phyloP scores from a whole-genome alignment of 2,797 vertebrate genomes.

The Macrochelys suwanniensis region DNA sequence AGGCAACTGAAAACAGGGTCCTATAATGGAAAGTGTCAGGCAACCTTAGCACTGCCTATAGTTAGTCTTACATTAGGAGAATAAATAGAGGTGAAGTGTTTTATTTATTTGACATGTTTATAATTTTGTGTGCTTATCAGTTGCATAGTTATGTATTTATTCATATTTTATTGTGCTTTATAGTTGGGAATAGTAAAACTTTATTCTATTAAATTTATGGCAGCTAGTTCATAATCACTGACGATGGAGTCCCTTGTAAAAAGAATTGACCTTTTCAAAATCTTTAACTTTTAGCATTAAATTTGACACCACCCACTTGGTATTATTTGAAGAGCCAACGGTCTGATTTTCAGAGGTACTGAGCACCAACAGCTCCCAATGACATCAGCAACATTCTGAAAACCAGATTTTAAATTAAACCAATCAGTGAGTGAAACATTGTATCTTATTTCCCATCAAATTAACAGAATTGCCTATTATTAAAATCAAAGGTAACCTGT shows the following conservation, averaged over 20 bases:
- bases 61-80: neutral
- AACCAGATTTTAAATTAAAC: neutral
- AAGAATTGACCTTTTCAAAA: neutral
- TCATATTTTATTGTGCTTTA: neutral
- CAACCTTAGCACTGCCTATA: neutral
- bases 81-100: neutral
- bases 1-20: neutral
- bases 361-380: neutral
- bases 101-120: neutral
- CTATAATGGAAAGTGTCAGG: neutral
- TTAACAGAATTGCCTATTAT: neutral
- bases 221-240: neutral
- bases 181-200: neutral
- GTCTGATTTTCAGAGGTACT: neutral
- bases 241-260: neutral
- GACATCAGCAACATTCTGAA: neutral
- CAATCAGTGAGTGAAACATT: neutral
- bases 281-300: neutral
- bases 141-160: neutral
- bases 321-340: neutral
- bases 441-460: neutral
- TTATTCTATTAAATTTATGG: accelerated
- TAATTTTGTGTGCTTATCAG: neutral
- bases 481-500: conserved; percentile 54
- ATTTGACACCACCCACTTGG: neutral